These are phyloP conservation scores for Clarias laeviceps DNA, from an alignment of 2,797 vertebrate genomes.

Conservation along the genomic window DNA sequence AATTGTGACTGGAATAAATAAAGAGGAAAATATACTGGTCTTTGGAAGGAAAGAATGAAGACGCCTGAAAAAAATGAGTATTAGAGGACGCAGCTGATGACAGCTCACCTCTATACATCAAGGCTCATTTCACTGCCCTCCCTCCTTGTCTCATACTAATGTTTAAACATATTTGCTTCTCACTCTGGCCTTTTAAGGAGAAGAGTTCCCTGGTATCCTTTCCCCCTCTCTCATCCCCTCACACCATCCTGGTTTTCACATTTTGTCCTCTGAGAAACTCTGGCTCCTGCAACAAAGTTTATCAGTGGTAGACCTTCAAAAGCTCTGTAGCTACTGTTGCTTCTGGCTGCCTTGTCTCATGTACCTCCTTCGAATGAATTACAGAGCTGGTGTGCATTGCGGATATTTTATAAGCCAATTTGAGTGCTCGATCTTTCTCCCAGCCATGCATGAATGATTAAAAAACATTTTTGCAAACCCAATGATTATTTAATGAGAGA, in stretches of 20 bases:
- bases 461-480: conserved; percentile 59
- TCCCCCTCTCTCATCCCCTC: conserved; percentile 39
- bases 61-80: conserved; percentile 26
- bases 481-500: conserved; percentile 73
- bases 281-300: conserved; percentile 26
- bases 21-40: not conserved
- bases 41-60: conserved; percentile 28
- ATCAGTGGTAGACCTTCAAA: conserved; percentile 22
- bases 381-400: not conserved
- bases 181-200: conserved; percentile 50
- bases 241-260: conserved; percentile 28
- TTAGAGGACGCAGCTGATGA: conserved; percentile 4
- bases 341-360: conserved; percentile 15
- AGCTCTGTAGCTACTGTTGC: conserved; percentile 11
- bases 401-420: not conserved
- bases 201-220: conserved; percentile 19
- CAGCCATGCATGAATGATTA: conserved; percentile 76
- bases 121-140: conserved; percentile 53
- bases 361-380: not conserved
- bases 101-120: conserved; percentile 48
- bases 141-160: conserved; percentile 31
- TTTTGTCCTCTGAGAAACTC: conserved; percentile 10
- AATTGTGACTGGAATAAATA: conserved; percentile 41
- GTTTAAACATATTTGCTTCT: conserved; percentile 44
- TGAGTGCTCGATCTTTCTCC: conserved; percentile 70